phyloP scores from a whole-genome alignment of 2,888 invertebrate species.

The Polymixis lichenea region DNA sequence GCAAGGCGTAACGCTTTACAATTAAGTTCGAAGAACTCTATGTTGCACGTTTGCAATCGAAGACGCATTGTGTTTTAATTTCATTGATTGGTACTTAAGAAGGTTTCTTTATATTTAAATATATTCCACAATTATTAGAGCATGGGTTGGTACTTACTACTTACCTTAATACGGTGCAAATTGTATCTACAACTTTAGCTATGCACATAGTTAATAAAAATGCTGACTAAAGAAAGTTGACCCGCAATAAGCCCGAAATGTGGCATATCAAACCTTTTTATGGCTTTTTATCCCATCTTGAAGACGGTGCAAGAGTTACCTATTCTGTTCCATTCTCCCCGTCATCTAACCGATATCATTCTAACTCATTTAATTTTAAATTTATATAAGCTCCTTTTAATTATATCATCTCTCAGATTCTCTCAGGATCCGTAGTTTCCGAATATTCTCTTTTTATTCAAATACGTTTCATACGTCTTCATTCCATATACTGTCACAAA shows the following conservation, averaged over 20 bases:
- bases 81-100: slow-evolving; percentile 4
- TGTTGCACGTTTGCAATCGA: slow-evolving; percentile 38
- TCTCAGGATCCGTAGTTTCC: background rate
- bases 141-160: background rate
- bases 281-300: background rate
- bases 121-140: background rate
- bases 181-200: too few species aligned
- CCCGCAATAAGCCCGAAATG: background rate
- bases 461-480: background rate
- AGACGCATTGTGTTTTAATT: slow-evolving; percentile 49
- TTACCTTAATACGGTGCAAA: background rate
- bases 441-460: background rate
- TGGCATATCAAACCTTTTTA: background rate
- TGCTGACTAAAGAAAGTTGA: background rate
- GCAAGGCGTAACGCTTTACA: slow-evolving; percentile 47
- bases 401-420: background rate
- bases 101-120: background rate
- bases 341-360: background rate
- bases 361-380: too few species aligned
- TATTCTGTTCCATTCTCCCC: background rate
- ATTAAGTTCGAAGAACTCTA: slow-evolving; percentile 54
- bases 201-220: background rate
- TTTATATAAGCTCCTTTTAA: too few species aligned
- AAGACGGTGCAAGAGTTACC: background rate
- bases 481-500: too few species aligned